Evolutionary conservation across 2,888 invertebrate species (phyloP).

Genomic region (Eurytoma adleriae): DNA sequence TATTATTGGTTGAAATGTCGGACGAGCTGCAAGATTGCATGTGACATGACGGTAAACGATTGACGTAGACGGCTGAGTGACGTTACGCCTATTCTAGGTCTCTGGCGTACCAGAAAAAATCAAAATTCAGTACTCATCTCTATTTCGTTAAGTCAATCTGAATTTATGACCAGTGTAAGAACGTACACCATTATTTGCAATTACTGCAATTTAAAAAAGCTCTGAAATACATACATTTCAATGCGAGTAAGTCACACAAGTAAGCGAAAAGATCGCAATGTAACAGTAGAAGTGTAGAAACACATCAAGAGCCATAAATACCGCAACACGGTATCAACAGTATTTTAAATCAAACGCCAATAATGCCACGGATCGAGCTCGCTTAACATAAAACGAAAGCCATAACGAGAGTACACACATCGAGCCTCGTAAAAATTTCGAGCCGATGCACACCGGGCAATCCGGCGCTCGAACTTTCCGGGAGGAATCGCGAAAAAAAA

Average conservation of each 20-base stretch:
- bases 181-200: no score
- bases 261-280: background rate
- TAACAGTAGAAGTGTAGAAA: background rate
- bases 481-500: background rate
- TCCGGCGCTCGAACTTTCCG: conserved; percentile 17
- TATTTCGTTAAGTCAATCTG: background rate
- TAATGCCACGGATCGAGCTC: background rate
- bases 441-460: background rate
- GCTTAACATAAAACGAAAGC: conserved; percentile 23
- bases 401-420: background rate
- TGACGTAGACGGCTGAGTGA: conserved; percentile 37
- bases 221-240: background rate
- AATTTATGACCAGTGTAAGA: background rate
- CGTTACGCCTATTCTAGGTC: conserved; percentile 18
- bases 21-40: conserved; percentile 29
- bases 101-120: conserved; percentile 1
- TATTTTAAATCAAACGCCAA: no score
- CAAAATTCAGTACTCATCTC: conserved; percentile 20
- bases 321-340: no score
- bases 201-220: no score
- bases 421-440: conserved; percentile 39
- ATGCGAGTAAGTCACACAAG: background rate
- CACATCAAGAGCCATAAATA: background rate
- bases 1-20: conserved; percentile 37
- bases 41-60: conserved; percentile 26